Conservation (phyloP, 2,888 invertebrate genomes). For the Adineta ricciae region DNA sequence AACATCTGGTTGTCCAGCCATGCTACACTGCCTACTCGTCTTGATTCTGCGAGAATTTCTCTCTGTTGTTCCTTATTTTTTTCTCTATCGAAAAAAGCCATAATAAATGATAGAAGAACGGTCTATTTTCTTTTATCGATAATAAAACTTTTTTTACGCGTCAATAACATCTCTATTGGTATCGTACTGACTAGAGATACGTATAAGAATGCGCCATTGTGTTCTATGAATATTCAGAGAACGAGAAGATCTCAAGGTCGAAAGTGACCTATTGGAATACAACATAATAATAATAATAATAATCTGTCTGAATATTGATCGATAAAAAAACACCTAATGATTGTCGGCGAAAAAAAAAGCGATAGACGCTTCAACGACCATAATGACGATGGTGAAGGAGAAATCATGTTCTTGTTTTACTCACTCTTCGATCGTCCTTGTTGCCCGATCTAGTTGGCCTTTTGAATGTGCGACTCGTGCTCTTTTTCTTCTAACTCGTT, state of each 20-base stretch:
- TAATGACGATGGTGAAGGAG: slow-evolving; percentile 8
- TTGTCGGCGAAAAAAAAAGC: neutral
- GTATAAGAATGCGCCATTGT: neutral
- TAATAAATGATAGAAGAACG: neutral
- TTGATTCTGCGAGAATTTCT: neutral
- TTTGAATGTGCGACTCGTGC: neutral
- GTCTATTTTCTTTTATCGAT: neutral
- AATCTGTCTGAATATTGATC: neutral
- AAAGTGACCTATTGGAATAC: neutral
- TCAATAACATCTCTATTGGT: neutral
- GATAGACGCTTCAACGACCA: neutral
- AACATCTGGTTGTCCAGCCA: slow-evolving; percentile 16
- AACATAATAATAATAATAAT: neutral
- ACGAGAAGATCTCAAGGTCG: neutral
- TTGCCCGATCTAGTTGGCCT: slow-evolving; percentile 12
- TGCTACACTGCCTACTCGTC: neutral
- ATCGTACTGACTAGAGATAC: neutral
- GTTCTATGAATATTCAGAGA: neutral
- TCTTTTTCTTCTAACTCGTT: neutral
- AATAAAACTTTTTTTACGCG: neutral
- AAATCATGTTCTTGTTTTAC: neutral
- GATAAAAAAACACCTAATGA: neutral
- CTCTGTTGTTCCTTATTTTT: no score
- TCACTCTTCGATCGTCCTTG: slow-evolving; percentile 8
- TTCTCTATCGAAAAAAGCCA: neutral